Base-by-base conservation (phyloP, 2,888 invertebrate genomes). In the Loripinus fragilis region DNA sequence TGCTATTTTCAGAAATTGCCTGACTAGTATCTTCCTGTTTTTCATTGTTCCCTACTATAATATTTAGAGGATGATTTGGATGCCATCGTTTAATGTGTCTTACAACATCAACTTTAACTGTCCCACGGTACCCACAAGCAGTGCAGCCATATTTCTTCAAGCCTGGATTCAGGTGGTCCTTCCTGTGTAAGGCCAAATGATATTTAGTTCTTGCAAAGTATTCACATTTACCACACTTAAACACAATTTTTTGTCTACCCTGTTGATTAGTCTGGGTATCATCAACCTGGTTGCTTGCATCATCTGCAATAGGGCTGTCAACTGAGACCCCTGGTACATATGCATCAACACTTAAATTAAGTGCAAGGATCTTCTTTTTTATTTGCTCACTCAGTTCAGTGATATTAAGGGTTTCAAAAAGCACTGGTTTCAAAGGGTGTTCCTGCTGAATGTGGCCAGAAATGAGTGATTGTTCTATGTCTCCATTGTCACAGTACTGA, bases 401-500 rank as follows among this genome's bases (percentile, higher is more conserved):
- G 30, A 64, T 60, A 10, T 67, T 55, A 3, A 81, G 52, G 20
- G 60, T 42, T n/a, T 75, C 41, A 68, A 74, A 80, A 1, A 45
- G 12, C 12, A 84, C 20, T n/a, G 77, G 68, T 41, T 80, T 48
- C 30, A 68, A 68, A 5, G 69, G 52, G 52, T 87, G 87, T 15
- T 74, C 74, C 41, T 85, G 85, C 30, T 87, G 87, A n/a, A 87
- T 87, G 67, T 87, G 87, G 2, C 81, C 81, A 50, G 78, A 76
- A 48, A 87, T 55, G 7, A 85, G 35, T 8, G 87, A 78, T 25
- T 71, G 80, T 66, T 87, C 87, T 25, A 87, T 79, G 17, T 85
- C 79, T 3, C 86, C 86, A 73, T 90, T 85, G 12, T 85, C 78
- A 81, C 91, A 91, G 72, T 88, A 90, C 5, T 82, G 76, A 76